Conservation (phyloP, 2,113 vertebrate genomes). For the Labeo catla region DNA sequence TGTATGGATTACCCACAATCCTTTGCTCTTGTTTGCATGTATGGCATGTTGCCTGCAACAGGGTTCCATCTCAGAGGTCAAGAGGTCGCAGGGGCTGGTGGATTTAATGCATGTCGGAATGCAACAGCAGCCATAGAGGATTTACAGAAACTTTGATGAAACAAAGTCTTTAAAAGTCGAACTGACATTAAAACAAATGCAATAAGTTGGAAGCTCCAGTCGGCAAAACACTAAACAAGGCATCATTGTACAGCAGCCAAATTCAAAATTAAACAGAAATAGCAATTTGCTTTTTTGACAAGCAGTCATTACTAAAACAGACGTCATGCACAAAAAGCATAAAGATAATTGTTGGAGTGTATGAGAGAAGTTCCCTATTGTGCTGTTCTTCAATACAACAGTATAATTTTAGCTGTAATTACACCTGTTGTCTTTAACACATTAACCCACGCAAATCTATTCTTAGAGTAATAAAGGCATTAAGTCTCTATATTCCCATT, state of each 20-base stretch:
- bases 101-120: background rate
- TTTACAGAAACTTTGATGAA: background rate
- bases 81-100: background rate
- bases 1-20: slow-evolving; percentile 39
- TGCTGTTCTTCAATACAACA: background rate
- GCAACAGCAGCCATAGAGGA: background rate
- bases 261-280: background rate
- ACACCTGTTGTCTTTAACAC: slow-evolving; percentile 2
- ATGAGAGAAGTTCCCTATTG: background rate
- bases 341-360: background rate
- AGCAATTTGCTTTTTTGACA: background rate
- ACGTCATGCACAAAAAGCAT: background rate
- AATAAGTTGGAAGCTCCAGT: background rate
- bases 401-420: background rate
- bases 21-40: background rate
- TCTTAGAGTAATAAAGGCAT: background rate
- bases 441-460: slow-evolving; percentile 24
- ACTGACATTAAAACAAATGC: background rate
- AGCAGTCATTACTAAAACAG: background rate
- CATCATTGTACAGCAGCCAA: background rate
- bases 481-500: background rate
- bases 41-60: background rate
- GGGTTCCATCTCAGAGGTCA: background rate
- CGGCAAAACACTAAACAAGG: background rate
- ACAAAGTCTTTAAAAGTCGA: background rate